Conservation (phyloP, 2,113 vertebrate species). For the Plecturocebus donacophilus region DNA sequence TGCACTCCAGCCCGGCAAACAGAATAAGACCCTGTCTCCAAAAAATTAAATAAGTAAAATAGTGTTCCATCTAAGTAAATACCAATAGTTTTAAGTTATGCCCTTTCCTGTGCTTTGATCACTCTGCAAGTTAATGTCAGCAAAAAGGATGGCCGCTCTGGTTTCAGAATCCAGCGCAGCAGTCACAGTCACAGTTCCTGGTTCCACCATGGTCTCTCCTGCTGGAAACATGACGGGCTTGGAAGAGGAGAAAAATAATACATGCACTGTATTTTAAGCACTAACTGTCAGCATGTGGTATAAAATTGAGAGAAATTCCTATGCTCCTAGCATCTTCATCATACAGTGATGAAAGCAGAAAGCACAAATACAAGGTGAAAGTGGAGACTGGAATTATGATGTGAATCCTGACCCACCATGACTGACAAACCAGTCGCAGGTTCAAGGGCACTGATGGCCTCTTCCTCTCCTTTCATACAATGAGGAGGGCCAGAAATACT, state of each 20-base stretch:
- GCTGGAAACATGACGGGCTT: neutral
- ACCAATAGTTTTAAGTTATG: rapidly evolving
- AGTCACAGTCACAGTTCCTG: neutral
- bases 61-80: neutral
- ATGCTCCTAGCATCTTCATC: neutral
- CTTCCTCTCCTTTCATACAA: rapidly evolving
- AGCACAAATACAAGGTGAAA: neutral
- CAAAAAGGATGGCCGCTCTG: neutral
- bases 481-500: rapidly evolving
- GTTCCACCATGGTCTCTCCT: neutral
- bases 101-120: neutral
- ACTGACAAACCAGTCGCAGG: rapidly evolving
- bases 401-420: rapidly evolving
- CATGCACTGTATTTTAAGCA: neutral
- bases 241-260: neutral
- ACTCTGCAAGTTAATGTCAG: neutral
- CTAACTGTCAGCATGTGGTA: neutral
- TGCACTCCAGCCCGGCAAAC: no score
- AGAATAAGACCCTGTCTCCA: no score
- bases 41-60: no score
- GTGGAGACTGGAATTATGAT: rapidly evolving
- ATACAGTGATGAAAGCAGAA: neutral
- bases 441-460: rapidly evolving
- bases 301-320: neutral
- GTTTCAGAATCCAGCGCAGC: neutral